Conservation (phyloP, 2,113 vertebrate species). For the Bungarus multicinctus region DNA sequence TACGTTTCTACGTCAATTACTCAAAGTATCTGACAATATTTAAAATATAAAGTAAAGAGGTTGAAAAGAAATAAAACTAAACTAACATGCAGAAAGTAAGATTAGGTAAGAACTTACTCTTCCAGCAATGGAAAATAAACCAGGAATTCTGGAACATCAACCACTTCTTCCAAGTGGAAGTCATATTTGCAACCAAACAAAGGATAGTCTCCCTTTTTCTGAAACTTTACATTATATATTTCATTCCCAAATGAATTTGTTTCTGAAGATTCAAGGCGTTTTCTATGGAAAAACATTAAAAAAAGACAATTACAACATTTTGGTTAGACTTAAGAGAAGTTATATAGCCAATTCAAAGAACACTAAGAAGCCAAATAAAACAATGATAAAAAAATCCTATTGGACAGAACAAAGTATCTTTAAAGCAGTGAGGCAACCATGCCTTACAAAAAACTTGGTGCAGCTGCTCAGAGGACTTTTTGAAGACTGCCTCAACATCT, state of each 20-base stretch:
- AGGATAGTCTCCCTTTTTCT: constrained; percentile 86
- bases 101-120: constrained; percentile 76
- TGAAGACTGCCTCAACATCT: background rate
- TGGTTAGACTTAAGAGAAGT: background rate
- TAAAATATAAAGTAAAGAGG: background rate
- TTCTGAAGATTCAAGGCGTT: constrained; percentile 85
- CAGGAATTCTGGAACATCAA: constrained; percentile 94
- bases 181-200: constrained; percentile 96
- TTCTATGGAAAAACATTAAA: constrained; percentile 69
- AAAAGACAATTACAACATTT: constrained; percentile 24
- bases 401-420: background rate
- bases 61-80: background rate
- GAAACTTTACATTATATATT: constrained; percentile 87
- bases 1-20: background rate
- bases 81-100: background rate
- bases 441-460: background rate
- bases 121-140: constrained; percentile 94
- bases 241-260: constrained; percentile 92
- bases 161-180: constrained; percentile 93
- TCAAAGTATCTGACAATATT: background rate
- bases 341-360: background rate
- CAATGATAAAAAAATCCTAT: background rate
- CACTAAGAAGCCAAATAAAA: background rate
- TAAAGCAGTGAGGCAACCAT: background rate
- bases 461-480: background rate